phyloP scores from a whole-genome alignment of 2,888 invertebrate genomes.

The Hydropsyche betteni region DNA sequence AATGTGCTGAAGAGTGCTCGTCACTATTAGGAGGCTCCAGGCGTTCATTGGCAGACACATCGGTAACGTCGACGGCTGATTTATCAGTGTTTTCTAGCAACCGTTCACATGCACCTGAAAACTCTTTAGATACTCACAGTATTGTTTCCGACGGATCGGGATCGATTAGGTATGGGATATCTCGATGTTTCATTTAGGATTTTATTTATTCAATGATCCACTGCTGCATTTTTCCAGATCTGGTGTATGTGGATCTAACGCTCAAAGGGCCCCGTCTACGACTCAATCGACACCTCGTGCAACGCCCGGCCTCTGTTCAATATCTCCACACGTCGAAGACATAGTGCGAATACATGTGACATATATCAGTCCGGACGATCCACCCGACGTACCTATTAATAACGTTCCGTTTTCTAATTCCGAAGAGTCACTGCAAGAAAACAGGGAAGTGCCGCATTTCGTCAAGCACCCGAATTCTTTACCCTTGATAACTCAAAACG shows the following conservation, averaged over 20 bases:
- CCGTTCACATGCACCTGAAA: conserved; percentile 76
- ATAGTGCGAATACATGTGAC: conserved; percentile 83
- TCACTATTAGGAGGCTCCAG: conserved; percentile 77
- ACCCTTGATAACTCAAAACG: conserved; percentile 65
- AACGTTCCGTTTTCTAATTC: conserved; percentile 56
- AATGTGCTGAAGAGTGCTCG: conserved; percentile 68
- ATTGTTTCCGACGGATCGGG: conserved; percentile 77
- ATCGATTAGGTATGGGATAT: conserved; percentile 66
- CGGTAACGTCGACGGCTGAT: conserved; percentile 85
- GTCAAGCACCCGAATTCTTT: conserved; percentile 62
- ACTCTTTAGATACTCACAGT: conserved; percentile 80
- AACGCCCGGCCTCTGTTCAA: conserved; percentile 70
- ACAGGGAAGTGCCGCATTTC: conserved; percentile 52
- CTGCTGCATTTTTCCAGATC: conserved; percentile 58
- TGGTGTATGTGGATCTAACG: conserved; percentile 64
- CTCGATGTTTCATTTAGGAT: conserved; percentile 51
- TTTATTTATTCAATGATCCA: conserved; percentile 58
- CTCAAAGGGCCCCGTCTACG: conserved; percentile 66
- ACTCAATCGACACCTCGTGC: conserved; percentile 73
- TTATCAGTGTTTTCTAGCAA: conserved; percentile 81
- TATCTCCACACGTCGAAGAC: conserved; percentile 72
- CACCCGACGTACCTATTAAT: conserved; percentile 64
- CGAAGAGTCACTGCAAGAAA: conserved; percentile 38
- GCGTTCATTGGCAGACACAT: conserved; percentile 83
- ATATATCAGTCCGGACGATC: conserved; percentile 69